These are phyloP conservation scores for Mamestra configurata DNA, from an alignment of 1,140 invertebrate species.

Conservation along the genomic window DNA sequence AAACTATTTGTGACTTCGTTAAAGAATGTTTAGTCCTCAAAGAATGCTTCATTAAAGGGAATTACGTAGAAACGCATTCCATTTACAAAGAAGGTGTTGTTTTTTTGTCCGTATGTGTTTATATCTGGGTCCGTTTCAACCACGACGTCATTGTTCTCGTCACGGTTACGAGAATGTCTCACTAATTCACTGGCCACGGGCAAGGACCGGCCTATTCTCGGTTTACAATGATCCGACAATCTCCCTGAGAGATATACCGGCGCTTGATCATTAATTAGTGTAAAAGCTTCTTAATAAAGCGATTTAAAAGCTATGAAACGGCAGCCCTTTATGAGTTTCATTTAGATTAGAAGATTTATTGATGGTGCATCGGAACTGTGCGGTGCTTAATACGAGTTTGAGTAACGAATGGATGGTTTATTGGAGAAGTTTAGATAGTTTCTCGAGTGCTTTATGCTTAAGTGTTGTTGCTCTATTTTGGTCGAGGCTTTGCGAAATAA, in stretches of 20 bases:
- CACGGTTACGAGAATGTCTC: constrained; percentile 56
- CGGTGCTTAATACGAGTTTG: constrained; percentile 37
- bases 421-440: constrained; percentile 32
- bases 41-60: constrained; percentile 73
- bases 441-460: constrained; percentile 5
- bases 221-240: constrained; percentile 64
- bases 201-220: constrained; percentile 74
- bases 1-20: constrained; percentile 30
- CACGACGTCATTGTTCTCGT: constrained; percentile 73
- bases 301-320: constrained; percentile 62
- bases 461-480: constrained; percentile 3
- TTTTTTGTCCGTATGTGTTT: constrained; percentile 75
- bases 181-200: constrained; percentile 66
- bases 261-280: constrained; percentile 73
- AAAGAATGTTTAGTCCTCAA: constrained; percentile 52
- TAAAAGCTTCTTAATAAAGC: constrained; percentile 69
- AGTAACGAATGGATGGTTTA: constrained; percentile 41
- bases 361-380: background rate
- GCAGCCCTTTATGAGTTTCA: constrained; percentile 63
- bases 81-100: constrained; percentile 69
- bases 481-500: background rate
- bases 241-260: constrained; percentile 58
- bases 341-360: constrained; percentile 65
- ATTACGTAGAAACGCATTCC: constrained; percentile 78
- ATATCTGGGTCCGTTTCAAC: constrained; percentile 65